Evolutionary conservation across 2,888 invertebrate genomes (phyloP).

Genomic region (Lottia scabra): DNA sequence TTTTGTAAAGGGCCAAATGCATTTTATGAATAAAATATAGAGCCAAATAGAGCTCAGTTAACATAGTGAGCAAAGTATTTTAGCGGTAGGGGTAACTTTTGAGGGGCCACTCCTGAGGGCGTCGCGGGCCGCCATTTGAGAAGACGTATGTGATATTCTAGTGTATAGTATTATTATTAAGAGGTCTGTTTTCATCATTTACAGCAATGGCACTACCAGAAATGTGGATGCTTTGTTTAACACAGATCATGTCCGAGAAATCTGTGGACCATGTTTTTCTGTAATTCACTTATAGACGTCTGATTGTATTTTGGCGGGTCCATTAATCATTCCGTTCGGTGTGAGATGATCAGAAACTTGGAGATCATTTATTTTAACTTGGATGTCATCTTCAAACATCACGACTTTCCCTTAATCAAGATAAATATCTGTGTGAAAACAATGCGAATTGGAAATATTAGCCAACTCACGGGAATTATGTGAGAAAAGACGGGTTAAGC

Average conservation of each 20-base stretch:
- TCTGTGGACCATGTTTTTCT: neutral
- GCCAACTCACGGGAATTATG: neutral
- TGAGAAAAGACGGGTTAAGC: neutral
- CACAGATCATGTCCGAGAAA: neutral
- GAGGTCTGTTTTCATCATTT: too few species aligned
- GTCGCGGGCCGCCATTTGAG: too few species aligned
- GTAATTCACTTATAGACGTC: neutral
- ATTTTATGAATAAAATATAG: too few species aligned
- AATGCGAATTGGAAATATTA: conserved; percentile 3
- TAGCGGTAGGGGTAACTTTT: too few species aligned
- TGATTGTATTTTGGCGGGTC: neutral
- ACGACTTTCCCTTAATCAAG: neutral
- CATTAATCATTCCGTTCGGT: neutral
- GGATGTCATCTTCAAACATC: neutral
- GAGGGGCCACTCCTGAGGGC: too few species aligned
- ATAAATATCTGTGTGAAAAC: neutral
- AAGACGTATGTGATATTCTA: too few species aligned
- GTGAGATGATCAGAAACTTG: neutral
- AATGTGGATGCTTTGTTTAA: too few species aligned
- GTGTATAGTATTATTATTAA: too few species aligned
- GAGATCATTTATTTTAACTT: conserved; percentile 6
- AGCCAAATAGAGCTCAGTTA: too few species aligned
- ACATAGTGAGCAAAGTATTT: too few species aligned
- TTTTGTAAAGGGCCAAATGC: too few species aligned
- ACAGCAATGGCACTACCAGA: too few species aligned